Base-by-base conservation (phyloP, 2,113 vertebrate species). In the Delphinus delphis region DNA sequence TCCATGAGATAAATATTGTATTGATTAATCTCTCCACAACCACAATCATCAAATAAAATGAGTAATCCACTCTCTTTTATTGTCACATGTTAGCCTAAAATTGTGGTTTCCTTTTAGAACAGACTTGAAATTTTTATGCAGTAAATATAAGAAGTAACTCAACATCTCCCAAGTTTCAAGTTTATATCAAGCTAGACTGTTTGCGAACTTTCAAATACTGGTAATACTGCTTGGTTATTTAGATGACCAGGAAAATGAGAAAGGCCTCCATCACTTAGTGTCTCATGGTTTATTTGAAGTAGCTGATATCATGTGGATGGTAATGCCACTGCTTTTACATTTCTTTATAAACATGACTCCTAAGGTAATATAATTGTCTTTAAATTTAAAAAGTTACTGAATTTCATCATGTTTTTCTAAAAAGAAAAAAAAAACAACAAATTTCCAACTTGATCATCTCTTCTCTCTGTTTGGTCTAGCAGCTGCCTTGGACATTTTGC, bases 401-500 rank as follows among this genome's bases (percentile, higher is more conserved):
- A 55, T 93, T 90, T 92, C 41, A 87, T 93, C 53, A 83, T 94
- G 36, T 87, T 14, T 76, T 97, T 97, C 83, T 26, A 36, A 76
- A n/a, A 60, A 85, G 93, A 68, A 74, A 68, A 47, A 38, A 44
- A 65, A 77, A 82, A 17, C 1, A 82, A 5, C 53, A 38, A 88
- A 95, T n/a, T 91, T 95, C 50, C 80, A 74, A 94, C 15, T 95
- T 55, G 7, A 94, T 96, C 58, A 95, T 94, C 53, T 85, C 33
- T 87, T 96, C 11, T 84, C 41, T 92, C 55, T 93, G 68, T 95
- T 97, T 97, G 53, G 92, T 98, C 95, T 97, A 95, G 80, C 79
- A 92, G 87, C 36, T 96, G 91, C 67, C 79, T 98, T 97, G 79
- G 93, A 97, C 80, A 95, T 89, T 96, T 96, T 96, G 62, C 74